These are phyloP conservation scores for Drosophila barbarae DNA, from an alignment of 2,888 invertebrate genomes.

Conservation along the genomic window DNA sequence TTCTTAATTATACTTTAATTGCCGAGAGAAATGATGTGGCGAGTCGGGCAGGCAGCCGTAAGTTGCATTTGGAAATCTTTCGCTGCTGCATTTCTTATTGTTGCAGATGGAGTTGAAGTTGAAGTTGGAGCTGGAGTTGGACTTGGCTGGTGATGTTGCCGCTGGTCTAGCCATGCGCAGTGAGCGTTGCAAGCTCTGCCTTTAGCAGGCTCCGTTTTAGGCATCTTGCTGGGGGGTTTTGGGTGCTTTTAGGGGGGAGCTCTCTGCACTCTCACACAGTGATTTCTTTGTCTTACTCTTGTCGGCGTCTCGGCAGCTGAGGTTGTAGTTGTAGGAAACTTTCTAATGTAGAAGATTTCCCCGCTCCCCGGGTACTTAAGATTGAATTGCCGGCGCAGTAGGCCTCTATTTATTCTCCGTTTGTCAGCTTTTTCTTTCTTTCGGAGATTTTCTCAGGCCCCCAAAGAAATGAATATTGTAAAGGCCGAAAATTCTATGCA, in stretches of 20 bases:
- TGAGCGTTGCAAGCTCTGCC: slow-evolving; percentile 40
- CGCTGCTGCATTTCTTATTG: slow-evolving; percentile 33
- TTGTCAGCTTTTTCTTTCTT: slow-evolving; percentile 58
- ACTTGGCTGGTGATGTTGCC: not conserved
- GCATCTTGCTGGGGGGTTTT: slow-evolving; percentile 53
- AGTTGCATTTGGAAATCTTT: slow-evolving; percentile 47
- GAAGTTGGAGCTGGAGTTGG: not conserved
- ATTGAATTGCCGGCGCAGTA: slow-evolving; percentile 58
- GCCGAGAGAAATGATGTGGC: slow-evolving; percentile 19
- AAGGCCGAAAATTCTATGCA: slow-evolving; percentile 39
- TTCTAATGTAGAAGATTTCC: slow-evolving; percentile 70
- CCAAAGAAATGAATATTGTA: slow-evolving; percentile 26
- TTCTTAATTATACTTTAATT: slow-evolving; percentile 73
- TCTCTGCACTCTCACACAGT: slow-evolving; percentile 61
- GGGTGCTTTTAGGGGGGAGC: slow-evolving; percentile 42
- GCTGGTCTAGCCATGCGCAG: slow-evolving; percentile 25
- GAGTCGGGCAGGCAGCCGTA: slow-evolving; percentile 16
- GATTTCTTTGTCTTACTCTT: slow-evolving; percentile 61
- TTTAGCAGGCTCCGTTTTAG: slow-evolving; percentile 48
- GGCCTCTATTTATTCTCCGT: slow-evolving; percentile 51
- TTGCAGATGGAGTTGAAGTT: slow-evolving; percentile 6
- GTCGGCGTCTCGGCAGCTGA: slow-evolving; percentile 4
- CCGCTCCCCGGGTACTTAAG: slow-evolving; percentile 39
- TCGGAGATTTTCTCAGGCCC: slow-evolving; percentile 59
- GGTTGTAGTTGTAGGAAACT: slow-evolving; percentile 60